Base-by-base conservation (phyloP, 2,113 vertebrate species). In the Mustelus asterias region DNA sequence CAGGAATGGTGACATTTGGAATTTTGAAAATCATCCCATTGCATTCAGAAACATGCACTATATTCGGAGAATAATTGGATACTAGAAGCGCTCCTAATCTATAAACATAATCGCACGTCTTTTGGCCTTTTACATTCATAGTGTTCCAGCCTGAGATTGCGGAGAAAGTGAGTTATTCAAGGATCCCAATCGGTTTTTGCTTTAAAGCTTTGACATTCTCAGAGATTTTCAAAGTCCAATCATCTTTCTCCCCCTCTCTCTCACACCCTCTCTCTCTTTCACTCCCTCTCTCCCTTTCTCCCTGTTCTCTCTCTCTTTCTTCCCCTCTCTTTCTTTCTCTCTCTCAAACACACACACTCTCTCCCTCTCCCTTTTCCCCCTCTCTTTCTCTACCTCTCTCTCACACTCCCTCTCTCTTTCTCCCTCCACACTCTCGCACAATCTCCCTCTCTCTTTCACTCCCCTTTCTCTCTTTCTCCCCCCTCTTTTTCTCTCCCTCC, bases 291-390 rank as follows among this genome's bases (percentile, higher is more conserved):
- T 54, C 90, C 29, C n/a, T 90, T n/a, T 96, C 88, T 95, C 29
- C 96, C 60, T 95, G 48, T 60, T 96, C 96, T 76, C 18, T 96
- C 83, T 63, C 67, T 85, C 41, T 0, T 97, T 97, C 0, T 97
- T 97, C 1, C 26, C 0, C 37, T 76, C 29, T 44, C 63, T 18
- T 16, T 44, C 14, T 44, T 4, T 95, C 20, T 96, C 9, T 80
- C 16, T 37, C 37, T 44, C 78, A 54, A 2, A 54, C 48, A 54
- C n/a, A 0, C n/a, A 96, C 54, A 93, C 41, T 96, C 85, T 96
- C 85, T 95, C 29, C 96, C 60, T 95, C 65, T 96, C 96, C 78
- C 18, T 89, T 13, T 18, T 76, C 41, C 11, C 29, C 37, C 96
- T 85, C 41, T 0, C 54, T 63, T 29, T n/a, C 63, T 18, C 24